Percentiles rank a stretch among this genome's conserved stretches.
Conservation (phyloP, 2,888 invertebrate species). For the Drosophila algonquin region DNA sequence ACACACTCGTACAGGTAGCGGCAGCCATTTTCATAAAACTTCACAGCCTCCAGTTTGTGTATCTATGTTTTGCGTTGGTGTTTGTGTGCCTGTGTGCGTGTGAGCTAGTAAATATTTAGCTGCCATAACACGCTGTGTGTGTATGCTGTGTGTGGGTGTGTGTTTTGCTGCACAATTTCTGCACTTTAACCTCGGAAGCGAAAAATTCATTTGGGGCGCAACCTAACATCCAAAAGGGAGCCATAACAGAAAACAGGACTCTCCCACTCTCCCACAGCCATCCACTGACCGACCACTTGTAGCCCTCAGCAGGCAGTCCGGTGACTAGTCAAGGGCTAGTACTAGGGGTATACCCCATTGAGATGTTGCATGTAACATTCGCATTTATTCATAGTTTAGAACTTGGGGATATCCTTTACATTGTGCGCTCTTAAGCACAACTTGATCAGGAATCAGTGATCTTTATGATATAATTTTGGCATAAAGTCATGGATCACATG, state of each 20-base stretch:
- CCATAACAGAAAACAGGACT: not conserved
- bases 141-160: not conserved
- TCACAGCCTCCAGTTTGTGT: constrained; percentile 19
- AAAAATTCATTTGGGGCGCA: constrained; percentile 24
- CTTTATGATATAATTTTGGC: too few relatives aligned
- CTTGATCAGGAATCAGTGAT: too few relatives aligned
- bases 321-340: not conserved
- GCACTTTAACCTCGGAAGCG: constrained; percentile 62
- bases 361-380: not conserved
- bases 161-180: constrained; percentile 38
- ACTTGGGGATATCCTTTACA: too few relatives aligned
- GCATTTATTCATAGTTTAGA: too few relatives aligned
- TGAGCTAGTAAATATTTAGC: constrained; percentile 62
- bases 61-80: constrained; percentile 28
- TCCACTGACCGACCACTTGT: constrained; percentile 70
- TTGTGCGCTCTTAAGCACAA: too few relatives aligned
- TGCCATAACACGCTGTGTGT: constrained; percentile 32
- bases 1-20: constrained; percentile 3
- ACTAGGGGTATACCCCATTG: not conserved
- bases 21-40: constrained; percentile 59
- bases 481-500: too few relatives aligned
- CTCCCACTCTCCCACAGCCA: constrained; percentile 25
- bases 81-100: constrained; percentile 39
- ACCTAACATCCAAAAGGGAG: constrained; percentile 12
- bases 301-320: constrained; percentile 71